Evolutionary conservation across 64 coral and sea anemone genomes (phyloP).

Genomic region (Hydrozoanthus tunicans): DNA sequence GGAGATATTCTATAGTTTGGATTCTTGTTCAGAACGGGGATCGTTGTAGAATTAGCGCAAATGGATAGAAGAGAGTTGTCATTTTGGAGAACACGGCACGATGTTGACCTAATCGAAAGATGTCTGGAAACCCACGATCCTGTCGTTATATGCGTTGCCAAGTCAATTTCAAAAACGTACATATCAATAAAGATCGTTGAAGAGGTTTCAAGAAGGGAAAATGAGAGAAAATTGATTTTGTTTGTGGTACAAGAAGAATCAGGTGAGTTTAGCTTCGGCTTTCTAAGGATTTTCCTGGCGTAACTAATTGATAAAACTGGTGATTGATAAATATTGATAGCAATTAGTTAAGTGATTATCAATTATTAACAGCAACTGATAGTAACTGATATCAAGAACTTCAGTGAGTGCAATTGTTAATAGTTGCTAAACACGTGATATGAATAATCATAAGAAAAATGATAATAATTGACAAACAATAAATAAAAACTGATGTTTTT

Average conservation of each 20-base stretch:
- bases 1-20: neutral
- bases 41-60: neutral
- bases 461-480: too few relatives aligned
- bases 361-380: too few relatives aligned
- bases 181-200: slow-evolving; percentile 28
- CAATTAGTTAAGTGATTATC: too few relatives aligned
- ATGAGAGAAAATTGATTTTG: neutral
- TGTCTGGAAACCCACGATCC: slow-evolving; percentile 33
- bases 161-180: slow-evolving; percentile 9
- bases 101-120: slow-evolving; percentile 53
- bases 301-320: too few relatives aligned
- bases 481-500: too few relatives aligned
- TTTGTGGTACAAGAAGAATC: slow-evolving; percentile 28
- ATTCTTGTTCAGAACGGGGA: neutral
- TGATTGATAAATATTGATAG: too few relatives aligned
- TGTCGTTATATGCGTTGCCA: slow-evolving; percentile 44
- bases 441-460: too few relatives aligned
- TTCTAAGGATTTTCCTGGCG: too few relatives aligned
- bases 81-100: slow-evolving; percentile 43
- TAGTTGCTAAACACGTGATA: too few relatives aligned
- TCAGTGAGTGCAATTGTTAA: too few relatives aligned
- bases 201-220: slow-evolving; percentile 23
- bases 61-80: slow-evolving; percentile 34
- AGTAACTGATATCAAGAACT: too few relatives aligned
- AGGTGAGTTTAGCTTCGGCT: neutral